Conservation (phyloP, 2,797 vertebrate species). For the Acanthis flammea region DNA sequence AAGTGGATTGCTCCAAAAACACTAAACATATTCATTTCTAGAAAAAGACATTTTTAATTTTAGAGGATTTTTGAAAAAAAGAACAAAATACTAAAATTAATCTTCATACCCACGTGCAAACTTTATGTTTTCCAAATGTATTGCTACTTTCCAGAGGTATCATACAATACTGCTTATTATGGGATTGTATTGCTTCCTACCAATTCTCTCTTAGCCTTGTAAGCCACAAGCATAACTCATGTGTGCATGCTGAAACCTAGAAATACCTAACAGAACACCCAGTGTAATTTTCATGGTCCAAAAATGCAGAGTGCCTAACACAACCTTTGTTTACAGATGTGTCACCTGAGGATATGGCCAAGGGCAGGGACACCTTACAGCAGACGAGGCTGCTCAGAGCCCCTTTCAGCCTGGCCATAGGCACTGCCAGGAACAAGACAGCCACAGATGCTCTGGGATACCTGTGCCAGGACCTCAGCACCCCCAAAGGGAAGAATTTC, state of each 20-base stretch:
- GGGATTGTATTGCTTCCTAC: neutral
- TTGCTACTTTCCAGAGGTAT: neutral
- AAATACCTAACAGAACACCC: neutral
- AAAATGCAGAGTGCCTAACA: neutral
- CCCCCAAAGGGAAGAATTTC: neutral
- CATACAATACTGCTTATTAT: constrained; percentile 22
- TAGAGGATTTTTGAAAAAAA: neutral
- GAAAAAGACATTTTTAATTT: neutral
- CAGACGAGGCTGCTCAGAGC: fast-evolving
- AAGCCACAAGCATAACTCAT: neutral
- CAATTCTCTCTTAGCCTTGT: constrained; percentile 20
- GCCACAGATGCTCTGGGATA: neutral
- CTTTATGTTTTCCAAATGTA: constrained; percentile 44
- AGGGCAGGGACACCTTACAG: neutral
- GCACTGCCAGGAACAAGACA: neutral
- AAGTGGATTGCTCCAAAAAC: neutral
- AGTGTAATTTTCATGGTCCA: neutral
- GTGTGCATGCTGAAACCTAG: neutral
- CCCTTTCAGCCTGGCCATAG: fast-evolving
- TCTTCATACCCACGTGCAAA: constrained; percentile 14
- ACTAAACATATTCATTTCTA: neutral
- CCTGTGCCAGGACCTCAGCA: neutral
- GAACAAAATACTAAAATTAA: neutral
- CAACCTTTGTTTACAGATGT: neutral
- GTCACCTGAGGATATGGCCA: neutral